Evolutionary conservation across 2,888 invertebrate species (phyloP), one percentile per base, ranked within the genome.

Genomic region (Euplagia quadripunctaria): DNA sequence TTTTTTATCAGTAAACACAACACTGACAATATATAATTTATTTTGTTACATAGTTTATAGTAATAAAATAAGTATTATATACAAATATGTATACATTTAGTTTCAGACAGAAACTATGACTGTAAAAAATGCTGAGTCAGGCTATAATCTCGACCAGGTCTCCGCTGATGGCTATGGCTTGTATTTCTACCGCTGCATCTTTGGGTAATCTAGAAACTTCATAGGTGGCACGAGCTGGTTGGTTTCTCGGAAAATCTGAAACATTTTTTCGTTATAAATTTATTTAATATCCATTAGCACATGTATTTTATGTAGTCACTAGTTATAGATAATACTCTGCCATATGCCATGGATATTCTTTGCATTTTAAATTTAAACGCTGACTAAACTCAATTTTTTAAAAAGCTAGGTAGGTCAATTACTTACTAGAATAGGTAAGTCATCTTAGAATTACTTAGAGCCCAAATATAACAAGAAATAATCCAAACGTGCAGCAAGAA

Each of bases 161-260:
- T 42, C 98, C 98, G 75, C 97, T 96, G 63, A 98, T 93, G 51
- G 99, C 99, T 83, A 98, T 97, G 12, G 97, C 98, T 93, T 99
- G 99, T 81, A 99, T 98, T 94, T 99, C 98, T 31, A 99, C 97
- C 42, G 96, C 96, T 0, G 98, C 98, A 70, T 97, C 97, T 94
- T 97, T 90, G 4, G 98, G 98, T 74, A 99, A 92, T 81, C 97
- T 97, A 70, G 97, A 98, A 68, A 98, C 98, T 96, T 99, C 98
- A 88, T 97, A 98, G 17, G 98, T 98, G 67, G 98, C 98, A 77
- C 99, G 97, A 0, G 99, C 99, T 64, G 99, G 99, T 87, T 94
- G 97, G 79, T 97, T 96, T 86, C 97, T 96, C 17, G 96, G 95
- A 91, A 99, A 98, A 96, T 97, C 98, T 98, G 94, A 64, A 58